Evolutionary conservation across 2,888 invertebrate genomes (phyloP), one percentile per base, ranked within the genome.

Genomic region (Dicycla oo): DNA sequence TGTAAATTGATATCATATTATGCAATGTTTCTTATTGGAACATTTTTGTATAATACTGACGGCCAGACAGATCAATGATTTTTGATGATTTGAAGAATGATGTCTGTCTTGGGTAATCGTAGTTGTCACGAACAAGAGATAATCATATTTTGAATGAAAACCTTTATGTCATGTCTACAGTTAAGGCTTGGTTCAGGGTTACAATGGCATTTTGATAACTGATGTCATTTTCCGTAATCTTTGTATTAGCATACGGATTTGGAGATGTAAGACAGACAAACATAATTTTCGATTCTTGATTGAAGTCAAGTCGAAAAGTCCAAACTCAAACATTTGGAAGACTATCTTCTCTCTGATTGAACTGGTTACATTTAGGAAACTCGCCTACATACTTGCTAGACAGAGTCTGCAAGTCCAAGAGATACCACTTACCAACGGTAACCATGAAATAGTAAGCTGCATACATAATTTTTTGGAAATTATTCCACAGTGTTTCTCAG

Each of bases 391-490:
- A 57, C 34, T 45, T 40, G 26, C 71, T 76, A 72, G 68, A 74
- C 82, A 70, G 53, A 77, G 60, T 71, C 69, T 75, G 71, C 75
- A 61, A 71, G 66, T 53, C 56, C 62, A 66, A 23, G 69, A 71
- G 75, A 74, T 56, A 65, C 49, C 60, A 76, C 66, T 65, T 56
- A 34, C 68, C 64, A 81, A 84, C 83, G 78, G 81, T 85, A 84
- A 80, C 75, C 56, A 65, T 69, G 30, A 66, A 72, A 80, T 60
- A 70, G 71, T 69, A 62, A 68, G 68, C 43, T 64, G 85, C 75
- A 86, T 87, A 82, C 85, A 80, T 86, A 82, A 80, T 87, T 83
- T 85, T 86, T 85, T 75, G 73, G 80, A 75, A 85, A 83, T 85
- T 82, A 86, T 86, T 87, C 87, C 80, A 83, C 82, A 71, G 43